phyloP scores from a whole-genome alignment of 2,888 invertebrate genomes.

The Caenorhabditis becei region DNA sequence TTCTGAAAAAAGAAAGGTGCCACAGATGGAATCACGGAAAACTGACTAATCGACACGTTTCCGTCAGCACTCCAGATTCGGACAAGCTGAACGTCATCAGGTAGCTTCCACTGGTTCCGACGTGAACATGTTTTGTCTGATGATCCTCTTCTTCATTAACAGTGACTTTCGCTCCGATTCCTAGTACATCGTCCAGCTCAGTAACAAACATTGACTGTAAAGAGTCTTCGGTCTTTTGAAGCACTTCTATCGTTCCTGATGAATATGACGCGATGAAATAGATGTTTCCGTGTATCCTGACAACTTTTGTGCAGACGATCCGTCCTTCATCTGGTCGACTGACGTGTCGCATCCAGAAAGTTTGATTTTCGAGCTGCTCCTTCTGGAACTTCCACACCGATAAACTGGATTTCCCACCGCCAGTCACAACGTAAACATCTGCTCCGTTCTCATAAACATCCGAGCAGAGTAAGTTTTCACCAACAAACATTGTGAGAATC shows the following conservation, averaged over 20 bases:
- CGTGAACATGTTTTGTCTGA: neutral
- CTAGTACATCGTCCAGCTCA: conserved; percentile 26
- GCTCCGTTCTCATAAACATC: conserved; percentile 18
- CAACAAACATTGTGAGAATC: conserved; percentile 29
- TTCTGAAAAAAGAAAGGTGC: conserved; percentile 21
- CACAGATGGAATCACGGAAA: too few species aligned
- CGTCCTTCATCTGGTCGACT: conserved; percentile 28
- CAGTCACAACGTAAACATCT: conserved; percentile 3
- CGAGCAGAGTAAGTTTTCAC: conserved; percentile 39
- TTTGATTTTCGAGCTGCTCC: neutral
- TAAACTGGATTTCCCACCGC: conserved; percentile 39
- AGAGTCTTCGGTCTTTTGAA: neutral
- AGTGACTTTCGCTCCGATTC: conserved; percentile 35
- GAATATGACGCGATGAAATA: conserved; percentile 30
- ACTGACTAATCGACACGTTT: conserved; percentile 10
- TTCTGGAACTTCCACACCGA: conserved; percentile 6
- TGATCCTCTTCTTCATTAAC: neutral
- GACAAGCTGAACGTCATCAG: neutral
- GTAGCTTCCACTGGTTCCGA: conserved; percentile 51
- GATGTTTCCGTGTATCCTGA: neutral
- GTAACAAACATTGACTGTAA: neutral
- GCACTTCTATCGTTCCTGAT: conserved; percentile 34
- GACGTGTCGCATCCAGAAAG: conserved; percentile 9
- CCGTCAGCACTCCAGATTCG: neutral
- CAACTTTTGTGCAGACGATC: conserved; percentile 16